Percentiles rank a stretch among this genome's conserved stretches.
Evolutionary conservation across 2,113 vertebrate species (phyloP).

Genomic region (Ctenodactylus gundi): DNA sequence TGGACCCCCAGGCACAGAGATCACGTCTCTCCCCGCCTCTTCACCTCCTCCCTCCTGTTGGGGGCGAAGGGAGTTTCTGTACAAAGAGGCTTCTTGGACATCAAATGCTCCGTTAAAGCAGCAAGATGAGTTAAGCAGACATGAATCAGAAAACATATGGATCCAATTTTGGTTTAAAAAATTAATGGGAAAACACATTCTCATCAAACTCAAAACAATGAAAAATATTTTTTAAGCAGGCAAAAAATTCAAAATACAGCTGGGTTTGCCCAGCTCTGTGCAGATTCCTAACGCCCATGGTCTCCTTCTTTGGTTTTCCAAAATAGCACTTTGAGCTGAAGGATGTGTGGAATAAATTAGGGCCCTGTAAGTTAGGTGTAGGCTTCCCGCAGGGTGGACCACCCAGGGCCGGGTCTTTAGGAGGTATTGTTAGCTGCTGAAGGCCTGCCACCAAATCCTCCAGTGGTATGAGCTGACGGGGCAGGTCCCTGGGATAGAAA

Average conservation of each 20-base stretch:
- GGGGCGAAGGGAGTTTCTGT: not conserved
- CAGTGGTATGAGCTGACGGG: rapidly evolving
- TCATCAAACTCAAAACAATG: conserved; percentile 80
- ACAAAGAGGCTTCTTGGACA: conserved; percentile 42
- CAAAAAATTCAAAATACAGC: conserved; percentile 75
- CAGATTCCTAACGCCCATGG: conserved; percentile 32
- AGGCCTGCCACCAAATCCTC: not conserved
- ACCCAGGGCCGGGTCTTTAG: not conserved
- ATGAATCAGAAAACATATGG: conserved; percentile 79
- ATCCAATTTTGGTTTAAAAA: conserved; percentile 78
- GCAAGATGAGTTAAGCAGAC: conserved; percentile 58
- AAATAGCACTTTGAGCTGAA: not conserved
- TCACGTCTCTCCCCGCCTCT: rapidly evolving
- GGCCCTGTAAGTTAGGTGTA: not conserved
- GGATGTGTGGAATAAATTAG: not conserved
- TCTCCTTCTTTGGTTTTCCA: not conserved
- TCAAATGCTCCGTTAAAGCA: conserved; percentile 25
- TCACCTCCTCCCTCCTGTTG: not conserved
- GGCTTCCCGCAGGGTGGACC: not conserved
- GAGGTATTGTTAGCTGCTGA: rapidly evolving
- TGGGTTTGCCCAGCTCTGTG: conserved; percentile 52
- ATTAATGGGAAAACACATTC: conserved; percentile 80
- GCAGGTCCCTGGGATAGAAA: not conserved
- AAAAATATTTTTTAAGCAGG: conserved; percentile 79
- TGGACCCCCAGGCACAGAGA: not conserved